These are phyloP conservation scores for Heliconius charithonia DNA, from an alignment of 2,888 invertebrate species.

Conservation along the genomic window DNA sequence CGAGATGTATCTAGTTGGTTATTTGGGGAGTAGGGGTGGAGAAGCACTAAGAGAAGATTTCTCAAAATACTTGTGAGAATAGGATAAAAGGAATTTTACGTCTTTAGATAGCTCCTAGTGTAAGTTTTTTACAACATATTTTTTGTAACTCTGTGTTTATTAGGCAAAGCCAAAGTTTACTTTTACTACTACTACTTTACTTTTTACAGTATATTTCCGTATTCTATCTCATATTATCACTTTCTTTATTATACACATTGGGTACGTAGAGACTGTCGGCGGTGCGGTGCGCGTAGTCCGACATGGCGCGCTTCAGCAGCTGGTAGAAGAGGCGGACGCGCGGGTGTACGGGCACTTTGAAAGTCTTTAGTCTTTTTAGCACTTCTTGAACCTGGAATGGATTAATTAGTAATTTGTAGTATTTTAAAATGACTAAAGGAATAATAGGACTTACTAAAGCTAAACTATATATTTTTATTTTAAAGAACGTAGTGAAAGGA, in stretches of 20 bases:
- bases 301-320: constrained; percentile 54
- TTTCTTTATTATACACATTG: constrained; percentile 49
- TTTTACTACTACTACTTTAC: too few species aligned
- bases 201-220: background rate
- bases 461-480: background rate
- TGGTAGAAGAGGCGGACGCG: constrained; percentile 59
- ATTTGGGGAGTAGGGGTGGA: too few species aligned
- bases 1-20: too few species aligned
- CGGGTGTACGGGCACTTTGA: constrained; percentile 59
- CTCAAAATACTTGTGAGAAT: too few species aligned
- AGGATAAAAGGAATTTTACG: too few species aligned
- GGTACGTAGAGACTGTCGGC: constrained; percentile 56
- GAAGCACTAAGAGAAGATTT: too few species aligned
- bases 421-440: background rate
- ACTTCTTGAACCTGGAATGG: constrained; percentile 54
- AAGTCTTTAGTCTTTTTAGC: constrained; percentile 53
- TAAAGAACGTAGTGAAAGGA: background rate
- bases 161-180: too few species aligned
- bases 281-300: constrained; percentile 49
- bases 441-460: background rate
- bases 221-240: constrained; percentile 14
- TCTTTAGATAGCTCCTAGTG: too few species aligned
- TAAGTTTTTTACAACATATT: too few species aligned
- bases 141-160: too few species aligned
- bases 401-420: background rate